Evolutionary conservation across 2,797 vertebrate species (phyloP).

Genomic region (Lutjanus argentimaculatus): DNA sequence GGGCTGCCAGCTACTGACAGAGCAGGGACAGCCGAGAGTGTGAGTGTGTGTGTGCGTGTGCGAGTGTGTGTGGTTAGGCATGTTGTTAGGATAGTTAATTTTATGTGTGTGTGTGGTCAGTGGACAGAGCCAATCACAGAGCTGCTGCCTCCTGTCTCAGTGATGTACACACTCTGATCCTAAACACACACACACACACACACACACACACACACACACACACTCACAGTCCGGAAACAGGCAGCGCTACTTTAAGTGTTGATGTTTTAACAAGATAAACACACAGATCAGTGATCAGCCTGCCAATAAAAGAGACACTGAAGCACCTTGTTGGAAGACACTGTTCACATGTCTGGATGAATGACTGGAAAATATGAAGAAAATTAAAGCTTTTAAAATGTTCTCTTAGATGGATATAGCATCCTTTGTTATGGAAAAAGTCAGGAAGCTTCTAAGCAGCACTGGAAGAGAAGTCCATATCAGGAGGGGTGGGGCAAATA

Average conservation of each 20-base stretch:
- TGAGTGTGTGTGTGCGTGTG: background rate
- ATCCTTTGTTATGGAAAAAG: too few relatives aligned
- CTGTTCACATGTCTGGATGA: too few relatives aligned
- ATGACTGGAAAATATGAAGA: background rate
- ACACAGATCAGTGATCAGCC: conserved; percentile 26
- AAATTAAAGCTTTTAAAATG: background rate
- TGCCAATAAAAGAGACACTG: background rate
- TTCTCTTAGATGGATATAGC: background rate
- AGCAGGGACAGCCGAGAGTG: conserved; percentile 48
- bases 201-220: conserved; percentile 15
- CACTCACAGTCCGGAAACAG: conserved; percentile 38
- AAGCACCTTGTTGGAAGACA: too few relatives aligned
- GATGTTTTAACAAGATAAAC: conserved; percentile 46
- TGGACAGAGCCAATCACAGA: conserved; percentile 39
- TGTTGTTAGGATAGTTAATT: background rate
- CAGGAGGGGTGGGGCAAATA: too few relatives aligned
- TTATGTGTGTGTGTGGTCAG: conserved; percentile 41
- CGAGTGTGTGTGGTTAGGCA: background rate
- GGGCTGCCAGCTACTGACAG: conserved; percentile 46
- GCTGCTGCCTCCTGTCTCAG: conserved; percentile 36
- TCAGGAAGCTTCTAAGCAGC: too few relatives aligned
- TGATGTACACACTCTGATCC: conserved; percentile 23
- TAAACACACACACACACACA: background rate
- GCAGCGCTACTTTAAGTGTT: conserved; percentile 35
- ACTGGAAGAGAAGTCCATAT: too few relatives aligned